phyloP scores from a whole-genome alignment of 2,797 vertebrate genomes.

The Babyrousa celebensis region DNA sequence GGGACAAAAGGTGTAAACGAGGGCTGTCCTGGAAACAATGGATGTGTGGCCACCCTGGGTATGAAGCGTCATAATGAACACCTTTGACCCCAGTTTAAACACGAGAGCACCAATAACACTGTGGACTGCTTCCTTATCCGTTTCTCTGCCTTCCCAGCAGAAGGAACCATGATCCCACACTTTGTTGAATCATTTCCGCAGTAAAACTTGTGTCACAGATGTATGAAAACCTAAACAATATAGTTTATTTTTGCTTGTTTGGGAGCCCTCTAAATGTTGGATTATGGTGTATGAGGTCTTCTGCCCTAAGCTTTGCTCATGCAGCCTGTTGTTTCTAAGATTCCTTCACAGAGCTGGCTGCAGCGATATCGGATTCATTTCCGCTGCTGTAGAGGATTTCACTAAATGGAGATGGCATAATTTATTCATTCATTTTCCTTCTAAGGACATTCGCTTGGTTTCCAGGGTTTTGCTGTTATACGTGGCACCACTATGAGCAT shows the following conservation, averaged over 20 bases:
- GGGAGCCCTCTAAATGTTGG: background rate
- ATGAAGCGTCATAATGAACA: background rate
- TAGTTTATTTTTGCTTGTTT: background rate
- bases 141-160: background rate
- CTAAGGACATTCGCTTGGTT: background rate
- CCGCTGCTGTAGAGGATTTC: conserved; percentile 16
- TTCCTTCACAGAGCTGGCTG: background rate
- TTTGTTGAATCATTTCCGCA: conserved; percentile 37
- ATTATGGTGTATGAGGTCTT: background rate
- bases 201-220: background rate
- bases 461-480: background rate
- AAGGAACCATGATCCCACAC: background rate
- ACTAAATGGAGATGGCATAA: background rate
- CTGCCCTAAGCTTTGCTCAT: background rate
- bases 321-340: background rate
- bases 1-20: background rate
- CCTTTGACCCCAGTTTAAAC: background rate
- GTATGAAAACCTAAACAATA: background rate
- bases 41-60: background rate
- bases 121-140: background rate
- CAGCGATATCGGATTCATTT: background rate
- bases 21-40: background rate
- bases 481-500: background rate
- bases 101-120: background rate
- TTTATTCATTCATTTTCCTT: conserved; percentile 42